Evolutionary conservation across 2,888 invertebrate species (phyloP).

Genomic region (Pomacea canaliculata): DNA sequence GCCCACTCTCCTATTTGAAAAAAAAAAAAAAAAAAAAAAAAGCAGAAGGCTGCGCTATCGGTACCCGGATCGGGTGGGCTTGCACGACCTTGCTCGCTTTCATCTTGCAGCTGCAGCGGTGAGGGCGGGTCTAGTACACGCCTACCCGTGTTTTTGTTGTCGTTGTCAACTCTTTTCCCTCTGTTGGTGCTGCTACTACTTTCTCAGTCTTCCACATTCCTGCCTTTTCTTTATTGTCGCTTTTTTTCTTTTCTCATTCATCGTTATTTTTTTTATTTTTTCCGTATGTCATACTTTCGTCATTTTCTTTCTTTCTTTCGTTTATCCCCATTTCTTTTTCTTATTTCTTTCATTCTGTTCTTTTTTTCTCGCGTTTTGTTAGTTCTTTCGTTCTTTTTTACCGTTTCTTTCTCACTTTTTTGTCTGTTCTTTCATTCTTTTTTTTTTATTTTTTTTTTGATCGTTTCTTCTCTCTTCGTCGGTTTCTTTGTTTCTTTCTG

Average conservation of each 20-base stretch:
- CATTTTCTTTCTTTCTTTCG: conserved; percentile 2
- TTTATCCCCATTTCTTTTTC: neutral
- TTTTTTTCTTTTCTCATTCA: neutral
- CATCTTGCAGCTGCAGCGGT: too few relatives aligned
- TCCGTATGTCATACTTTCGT: neutral
- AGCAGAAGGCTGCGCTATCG: too few relatives aligned
- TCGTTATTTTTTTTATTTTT: neutral
- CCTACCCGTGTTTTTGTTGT: neutral
- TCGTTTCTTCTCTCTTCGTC: too few relatives aligned
- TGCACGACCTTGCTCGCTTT: too few relatives aligned
- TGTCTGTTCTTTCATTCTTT: too few relatives aligned
- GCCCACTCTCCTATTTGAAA: too few relatives aligned
- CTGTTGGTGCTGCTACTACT: neutral
- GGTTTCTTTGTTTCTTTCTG: neutral
- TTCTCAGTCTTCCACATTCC: neutral
- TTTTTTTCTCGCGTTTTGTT: neutral
- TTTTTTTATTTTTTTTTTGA: too few relatives aligned
- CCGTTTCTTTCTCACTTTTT: neutral
- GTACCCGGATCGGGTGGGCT: too few relatives aligned
- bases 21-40: too few relatives aligned
- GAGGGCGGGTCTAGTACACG: too few relatives aligned
- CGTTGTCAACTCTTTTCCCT: neutral
- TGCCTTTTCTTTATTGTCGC: neutral
- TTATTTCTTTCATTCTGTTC: neutral
- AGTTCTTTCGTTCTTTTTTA: neutral